These are phyloP conservation scores for Sussaba pulchella DNA, from an alignment of 2,888 invertebrate genomes.

Conservation along the genomic window DNA sequence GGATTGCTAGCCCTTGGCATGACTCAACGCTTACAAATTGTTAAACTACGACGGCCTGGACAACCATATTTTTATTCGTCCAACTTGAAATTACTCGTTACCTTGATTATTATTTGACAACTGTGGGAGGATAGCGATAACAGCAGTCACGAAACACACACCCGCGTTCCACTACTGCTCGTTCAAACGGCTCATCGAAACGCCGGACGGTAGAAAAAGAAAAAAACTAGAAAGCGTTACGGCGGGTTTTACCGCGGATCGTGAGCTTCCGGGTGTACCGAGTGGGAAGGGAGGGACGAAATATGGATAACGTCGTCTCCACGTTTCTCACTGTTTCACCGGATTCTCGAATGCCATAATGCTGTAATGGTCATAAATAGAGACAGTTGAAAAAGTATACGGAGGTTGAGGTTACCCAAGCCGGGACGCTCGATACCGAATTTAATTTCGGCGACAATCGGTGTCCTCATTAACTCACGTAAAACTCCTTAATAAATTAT, in stretches of 20 bases:
- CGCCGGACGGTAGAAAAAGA: conserved; percentile 30
- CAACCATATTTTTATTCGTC: too few species aligned
- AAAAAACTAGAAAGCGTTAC: conserved; percentile 59
- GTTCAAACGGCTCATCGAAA: conserved; percentile 13
- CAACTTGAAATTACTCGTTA: too few species aligned
- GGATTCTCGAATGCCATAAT: too few species aligned
- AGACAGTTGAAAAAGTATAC: too few species aligned
- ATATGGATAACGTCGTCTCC: conserved; percentile 32
- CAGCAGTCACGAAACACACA: not conserved
- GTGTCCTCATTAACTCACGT: too few species aligned
- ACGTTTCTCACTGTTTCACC: conserved; percentile 58
- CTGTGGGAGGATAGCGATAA: not conserved
- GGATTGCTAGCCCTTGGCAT: too few species aligned
- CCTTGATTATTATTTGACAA: conserved; percentile 44
- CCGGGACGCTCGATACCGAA: conserved; percentile 6
- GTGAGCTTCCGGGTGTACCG: conserved; percentile 22
- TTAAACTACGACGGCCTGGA: too few species aligned
- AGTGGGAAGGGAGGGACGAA: too few species aligned
- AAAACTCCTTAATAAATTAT: not conserved
- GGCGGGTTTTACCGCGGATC: conserved; percentile 38
- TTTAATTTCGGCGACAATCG: too few species aligned
- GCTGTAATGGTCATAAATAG: conserved; percentile 22
- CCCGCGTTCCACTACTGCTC: not conserved
- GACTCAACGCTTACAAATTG: conserved; percentile 12
- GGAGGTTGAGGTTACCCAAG: not conserved